Conservation (phyloP, 2,113 vertebrate species). For the Pluvianellus socialis region DNA sequence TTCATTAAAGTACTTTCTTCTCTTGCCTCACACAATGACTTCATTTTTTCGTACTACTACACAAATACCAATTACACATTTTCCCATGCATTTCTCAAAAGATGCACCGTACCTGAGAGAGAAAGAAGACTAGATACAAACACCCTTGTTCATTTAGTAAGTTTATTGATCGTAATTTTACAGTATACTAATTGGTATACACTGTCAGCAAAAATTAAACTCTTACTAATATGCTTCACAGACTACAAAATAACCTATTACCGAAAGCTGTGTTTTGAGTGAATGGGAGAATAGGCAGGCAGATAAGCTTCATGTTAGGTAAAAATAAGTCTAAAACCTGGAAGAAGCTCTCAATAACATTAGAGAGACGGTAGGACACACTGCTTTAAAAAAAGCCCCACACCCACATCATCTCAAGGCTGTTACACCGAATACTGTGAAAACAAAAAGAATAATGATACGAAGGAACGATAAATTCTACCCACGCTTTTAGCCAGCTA, state of each 20-base stretch:
- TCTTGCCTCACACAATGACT: neutral
- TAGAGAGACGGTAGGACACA: neutral
- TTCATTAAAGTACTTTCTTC: neutral
- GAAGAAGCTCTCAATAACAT: neutral
- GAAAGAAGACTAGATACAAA: slow-evolving; percentile 41
- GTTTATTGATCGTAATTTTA: slow-evolving; percentile 61
- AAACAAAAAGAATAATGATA: neutral
- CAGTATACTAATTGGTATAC: neutral
- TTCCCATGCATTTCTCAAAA: neutral
- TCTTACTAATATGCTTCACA: neutral
- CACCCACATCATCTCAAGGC: neutral
- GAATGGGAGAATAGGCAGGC: neutral
- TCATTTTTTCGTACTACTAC: neutral
- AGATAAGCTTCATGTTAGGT: neutral
- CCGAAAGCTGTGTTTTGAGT: neutral
- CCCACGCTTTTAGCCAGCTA: neutral
- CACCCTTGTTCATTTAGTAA: neutral
- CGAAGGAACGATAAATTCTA: neutral
- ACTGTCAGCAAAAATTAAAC: neutral
- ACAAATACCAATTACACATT: neutral
- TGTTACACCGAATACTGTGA: neutral
- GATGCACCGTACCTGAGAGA: neutral
- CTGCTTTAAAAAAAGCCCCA: fast-evolving
- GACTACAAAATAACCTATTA: neutral
- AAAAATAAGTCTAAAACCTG: neutral